Evolutionary conservation across 2,797 vertebrate genomes (phyloP).

Genomic region (Catamblyrhynchus diadema): DNA sequence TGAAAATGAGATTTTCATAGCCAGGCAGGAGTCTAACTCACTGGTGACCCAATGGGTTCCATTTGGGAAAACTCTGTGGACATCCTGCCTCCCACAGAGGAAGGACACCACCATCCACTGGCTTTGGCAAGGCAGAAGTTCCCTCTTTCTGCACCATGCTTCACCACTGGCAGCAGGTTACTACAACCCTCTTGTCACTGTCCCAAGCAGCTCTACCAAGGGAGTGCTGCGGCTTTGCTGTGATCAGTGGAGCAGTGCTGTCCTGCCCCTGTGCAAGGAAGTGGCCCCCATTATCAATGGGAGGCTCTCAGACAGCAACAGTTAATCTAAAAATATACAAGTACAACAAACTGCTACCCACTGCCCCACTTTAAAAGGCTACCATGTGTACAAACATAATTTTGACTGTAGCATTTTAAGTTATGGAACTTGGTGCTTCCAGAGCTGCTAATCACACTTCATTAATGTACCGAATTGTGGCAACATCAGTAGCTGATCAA

Average conservation of each 20-base stretch:
- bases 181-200: not conserved
- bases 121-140: not conserved
- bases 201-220: not conserved
- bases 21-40: not conserved
- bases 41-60: accelerated
- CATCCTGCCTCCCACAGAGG: not conserved
- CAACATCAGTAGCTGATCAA: not conserved
- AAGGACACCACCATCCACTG: not conserved
- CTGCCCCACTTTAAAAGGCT: not conserved
- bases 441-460: not conserved
- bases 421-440: not conserved
- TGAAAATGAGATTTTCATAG: not conserved
- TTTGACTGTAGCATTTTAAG: not conserved
- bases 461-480: not conserved
- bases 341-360: not conserved
- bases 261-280: not conserved
- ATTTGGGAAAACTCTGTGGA: not conserved
- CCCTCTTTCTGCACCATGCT: not conserved
- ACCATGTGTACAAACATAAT: not conserved
- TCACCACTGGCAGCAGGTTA: not conserved
- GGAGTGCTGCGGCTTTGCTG: not conserved
- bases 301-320: not conserved
- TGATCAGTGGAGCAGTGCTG: not conserved
- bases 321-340: not conserved
- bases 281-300: not conserved